phyloP scores from a whole-genome alignment of 2,797 vertebrate genomes.

The Nothura maculosa region DNA sequence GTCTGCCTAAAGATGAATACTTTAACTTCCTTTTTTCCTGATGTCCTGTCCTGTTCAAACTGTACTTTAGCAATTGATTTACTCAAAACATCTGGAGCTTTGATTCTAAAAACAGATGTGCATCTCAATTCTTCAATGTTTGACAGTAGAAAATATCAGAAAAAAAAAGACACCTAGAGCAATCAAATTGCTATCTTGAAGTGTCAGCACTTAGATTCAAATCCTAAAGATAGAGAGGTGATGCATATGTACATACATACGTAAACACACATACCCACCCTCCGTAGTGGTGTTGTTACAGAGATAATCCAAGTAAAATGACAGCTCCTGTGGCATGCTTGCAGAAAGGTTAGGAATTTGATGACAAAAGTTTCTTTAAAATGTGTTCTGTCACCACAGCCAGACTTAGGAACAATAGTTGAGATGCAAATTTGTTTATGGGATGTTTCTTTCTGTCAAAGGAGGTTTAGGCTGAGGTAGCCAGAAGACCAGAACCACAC shows the following conservation, averaged over 20 bases:
- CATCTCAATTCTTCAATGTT: not conserved
- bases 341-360: not conserved
- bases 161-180: not conserved
- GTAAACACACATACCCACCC: not conserved
- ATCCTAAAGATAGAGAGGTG: not conserved
- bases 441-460: not conserved
- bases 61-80: not conserved
- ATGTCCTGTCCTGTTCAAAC: not conserved
- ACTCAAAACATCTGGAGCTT: not conserved
- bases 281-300: not conserved
- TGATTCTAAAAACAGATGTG: not conserved
- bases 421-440: not conserved
- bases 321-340: not conserved
- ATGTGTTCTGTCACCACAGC: not conserved
- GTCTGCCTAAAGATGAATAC: not conserved
- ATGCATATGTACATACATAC: not conserved
- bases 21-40: not conserved
- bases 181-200: not conserved
- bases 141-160: not conserved
- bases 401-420: not conserved
- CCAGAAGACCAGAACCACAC: not conserved
- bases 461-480: not conserved
- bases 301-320: not conserved
- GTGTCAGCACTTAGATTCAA: not conserved
- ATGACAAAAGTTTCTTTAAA: not conserved